These are phyloP conservation scores for Decapterus maruadsi DNA, from an alignment of 2,797 vertebrate species.

Conservation along the genomic window DNA sequence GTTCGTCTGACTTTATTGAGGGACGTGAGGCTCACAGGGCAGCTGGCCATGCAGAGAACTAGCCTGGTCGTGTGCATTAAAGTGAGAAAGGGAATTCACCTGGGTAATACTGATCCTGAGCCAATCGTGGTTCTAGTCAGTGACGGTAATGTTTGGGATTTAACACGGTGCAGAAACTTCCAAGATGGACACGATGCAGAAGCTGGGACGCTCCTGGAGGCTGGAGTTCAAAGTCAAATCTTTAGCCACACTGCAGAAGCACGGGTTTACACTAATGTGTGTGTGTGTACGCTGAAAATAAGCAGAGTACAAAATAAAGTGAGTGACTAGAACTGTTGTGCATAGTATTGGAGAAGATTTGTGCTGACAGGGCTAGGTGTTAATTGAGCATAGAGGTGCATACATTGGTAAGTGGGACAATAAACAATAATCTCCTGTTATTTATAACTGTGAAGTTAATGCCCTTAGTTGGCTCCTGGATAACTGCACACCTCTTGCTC, in stretches of 20 bases:
- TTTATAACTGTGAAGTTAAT: conserved; percentile 67
- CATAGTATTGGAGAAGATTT: conserved; percentile 78
- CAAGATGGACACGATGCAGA: conserved; percentile 36
- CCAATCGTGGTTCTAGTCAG: conserved; percentile 73
- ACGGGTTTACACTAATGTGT: conserved; percentile 34
- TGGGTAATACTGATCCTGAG: conserved; percentile 76
- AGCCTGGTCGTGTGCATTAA: conserved; percentile 63
- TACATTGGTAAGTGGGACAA: conserved; percentile 52
- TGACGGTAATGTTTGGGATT: conserved; percentile 54
- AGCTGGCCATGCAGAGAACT: conserved; percentile 78
- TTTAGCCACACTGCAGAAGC: conserved; percentile 39
- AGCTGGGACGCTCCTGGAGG: conserved; percentile 21
- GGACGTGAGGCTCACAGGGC: conserved; percentile 62
- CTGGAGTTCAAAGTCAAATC: conserved; percentile 51
- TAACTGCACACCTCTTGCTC: conserved; percentile 56
- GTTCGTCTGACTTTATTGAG: conserved; percentile 77
- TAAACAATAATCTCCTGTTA: conserved; percentile 55
- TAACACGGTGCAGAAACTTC: conserved; percentile 41
- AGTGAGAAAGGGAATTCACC: conserved; percentile 52
- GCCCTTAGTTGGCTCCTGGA: conserved; percentile 70
- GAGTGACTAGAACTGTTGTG: conserved; percentile 76
- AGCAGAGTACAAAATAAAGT: conserved; percentile 58
- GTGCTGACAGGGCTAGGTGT: conserved; percentile 70
- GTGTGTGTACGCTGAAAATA: conserved; percentile 29
- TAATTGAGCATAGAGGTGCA: conserved; percentile 64